phyloP scores from a whole-genome alignment of 2,113 vertebrate genomes.

The Meleagris gallopavo region DNA sequence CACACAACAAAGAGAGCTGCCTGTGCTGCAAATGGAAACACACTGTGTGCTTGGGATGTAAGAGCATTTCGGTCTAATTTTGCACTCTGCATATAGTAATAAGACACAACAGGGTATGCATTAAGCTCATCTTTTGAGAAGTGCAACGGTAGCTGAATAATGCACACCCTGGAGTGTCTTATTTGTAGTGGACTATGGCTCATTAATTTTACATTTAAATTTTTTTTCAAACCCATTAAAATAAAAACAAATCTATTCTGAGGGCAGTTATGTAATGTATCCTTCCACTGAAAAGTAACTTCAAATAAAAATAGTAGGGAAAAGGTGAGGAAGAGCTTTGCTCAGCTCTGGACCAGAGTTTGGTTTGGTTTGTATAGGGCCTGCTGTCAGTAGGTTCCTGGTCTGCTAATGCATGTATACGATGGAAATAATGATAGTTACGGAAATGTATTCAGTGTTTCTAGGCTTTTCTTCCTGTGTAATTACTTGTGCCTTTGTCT shows the following conservation, averaged over 20 bases:
- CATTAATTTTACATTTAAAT: slow-evolving; percentile 67
- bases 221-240: neutral
- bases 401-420: neutral
- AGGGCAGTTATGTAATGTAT: slow-evolving; percentile 40
- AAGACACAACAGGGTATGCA: slow-evolving; percentile 65
- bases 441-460: neutral
- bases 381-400: accelerated
- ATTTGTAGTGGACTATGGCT: slow-evolving; percentile 65
- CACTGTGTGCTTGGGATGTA: neutral
- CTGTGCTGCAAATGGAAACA: slow-evolving; percentile 36
- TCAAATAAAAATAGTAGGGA: neutral
- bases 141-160: slow-evolving; percentile 53
- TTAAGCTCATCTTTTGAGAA: slow-evolving; percentile 63
- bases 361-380: neutral
- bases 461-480: neutral
- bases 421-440: neutral
- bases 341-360: neutral
- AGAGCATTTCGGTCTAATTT: slow-evolving; percentile 43
- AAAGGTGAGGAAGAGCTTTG: neutral
- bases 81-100: slow-evolving; percentile 61
- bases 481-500: neutral
- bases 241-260: neutral
- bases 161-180: slow-evolving; percentile 54
- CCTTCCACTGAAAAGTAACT: slow-evolving; percentile 9
- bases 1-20: slow-evolving; percentile 38